Conservation (phyloP, 2,888 invertebrate genomes). For the Mermis nigrescens region DNA sequence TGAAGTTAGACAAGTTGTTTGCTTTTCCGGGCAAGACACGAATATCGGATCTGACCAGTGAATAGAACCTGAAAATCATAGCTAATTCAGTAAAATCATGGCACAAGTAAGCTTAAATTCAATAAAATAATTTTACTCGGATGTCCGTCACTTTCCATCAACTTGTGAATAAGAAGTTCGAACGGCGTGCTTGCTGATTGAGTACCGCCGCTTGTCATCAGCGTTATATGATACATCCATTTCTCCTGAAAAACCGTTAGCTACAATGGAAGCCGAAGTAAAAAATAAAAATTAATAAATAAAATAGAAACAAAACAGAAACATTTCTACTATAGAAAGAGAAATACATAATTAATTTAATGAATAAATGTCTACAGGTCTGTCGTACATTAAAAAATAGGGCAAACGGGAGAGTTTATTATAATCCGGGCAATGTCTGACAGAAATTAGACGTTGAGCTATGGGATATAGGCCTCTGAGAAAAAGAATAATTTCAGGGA, state of each 20-base stretch:
- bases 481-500: too few species aligned
- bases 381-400: too few species aligned
- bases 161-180: constrained; percentile 78
- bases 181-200: constrained; percentile 81
- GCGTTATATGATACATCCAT: constrained; percentile 51
- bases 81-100: background rate
- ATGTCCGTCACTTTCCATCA: constrained; percentile 89
- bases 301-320: too few species aligned
- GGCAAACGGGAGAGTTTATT: too few species aligned
- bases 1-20: background rate
- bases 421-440: too few species aligned
- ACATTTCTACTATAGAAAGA: too few species aligned
- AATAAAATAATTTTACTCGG: constrained; percentile 51
- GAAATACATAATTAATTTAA: too few species aligned
- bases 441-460: too few species aligned
- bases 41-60: constrained; percentile 4
- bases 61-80: too few species aligned
- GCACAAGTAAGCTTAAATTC: constrained; percentile 5
- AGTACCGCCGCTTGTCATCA: constrained; percentile 54
- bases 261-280: background rate
- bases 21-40: background rate
- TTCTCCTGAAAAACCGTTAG: constrained; percentile 36
- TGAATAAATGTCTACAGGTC: too few species aligned
- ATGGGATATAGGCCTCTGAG: too few species aligned
- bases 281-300: background rate